Conservation (phyloP, 1,140 invertebrate genomes). For the Aphis gossypii region DNA sequence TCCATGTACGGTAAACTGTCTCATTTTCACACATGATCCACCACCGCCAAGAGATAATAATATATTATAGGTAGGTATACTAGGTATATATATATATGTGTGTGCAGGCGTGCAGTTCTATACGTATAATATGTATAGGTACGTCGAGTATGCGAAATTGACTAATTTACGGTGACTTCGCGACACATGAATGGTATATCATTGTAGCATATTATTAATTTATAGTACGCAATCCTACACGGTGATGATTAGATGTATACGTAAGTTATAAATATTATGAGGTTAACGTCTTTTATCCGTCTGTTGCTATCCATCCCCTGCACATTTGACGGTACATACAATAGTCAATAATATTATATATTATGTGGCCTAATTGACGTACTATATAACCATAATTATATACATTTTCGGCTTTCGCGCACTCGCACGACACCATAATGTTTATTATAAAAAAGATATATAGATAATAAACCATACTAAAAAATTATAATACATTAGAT, state of each 20-base stretch:
- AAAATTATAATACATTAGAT: too few relatives aligned
- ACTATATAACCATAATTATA: neutral
- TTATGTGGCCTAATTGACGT: neutral
- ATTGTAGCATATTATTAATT: neutral
- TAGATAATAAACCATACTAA: too few relatives aligned
- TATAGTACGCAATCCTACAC: neutral
- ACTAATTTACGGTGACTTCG: slow-evolving; percentile 27
- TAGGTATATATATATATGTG: too few relatives aligned
- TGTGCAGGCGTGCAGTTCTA: neutral
- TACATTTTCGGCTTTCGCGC: neutral
- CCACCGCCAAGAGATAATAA: neutral
- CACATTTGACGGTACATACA: neutral
- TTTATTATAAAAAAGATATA: too few relatives aligned
- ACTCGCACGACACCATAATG: too few relatives aligned
- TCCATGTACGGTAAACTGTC: slow-evolving; percentile 38
- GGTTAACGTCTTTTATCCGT: neutral
- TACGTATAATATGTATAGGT: neutral
- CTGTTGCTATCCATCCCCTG: neutral
- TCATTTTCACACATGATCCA: slow-evolving; percentile 16
- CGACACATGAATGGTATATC: slow-evolving; percentile 22
- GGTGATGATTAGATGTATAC: neutral
- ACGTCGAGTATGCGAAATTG: slow-evolving; percentile 5
- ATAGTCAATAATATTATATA: neutral
- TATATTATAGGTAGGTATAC: neutral
- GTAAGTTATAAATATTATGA: neutral